Evolutionary conservation across 2,797 vertebrate species (phyloP).

Genomic region (Danio aesculapii): DNA sequence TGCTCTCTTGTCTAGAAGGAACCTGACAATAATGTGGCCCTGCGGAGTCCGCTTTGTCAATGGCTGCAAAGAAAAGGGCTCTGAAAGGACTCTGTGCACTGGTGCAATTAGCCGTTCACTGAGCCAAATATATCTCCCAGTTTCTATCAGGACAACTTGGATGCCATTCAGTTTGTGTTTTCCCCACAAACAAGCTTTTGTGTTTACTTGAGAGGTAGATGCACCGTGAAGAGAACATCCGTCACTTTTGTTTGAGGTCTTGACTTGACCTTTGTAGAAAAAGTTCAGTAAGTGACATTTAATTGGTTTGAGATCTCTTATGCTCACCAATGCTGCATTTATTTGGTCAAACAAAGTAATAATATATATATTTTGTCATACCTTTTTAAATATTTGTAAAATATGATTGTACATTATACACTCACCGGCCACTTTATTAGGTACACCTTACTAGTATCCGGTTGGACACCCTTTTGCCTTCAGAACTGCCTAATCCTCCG

Average conservation of each 20-base stretch:
- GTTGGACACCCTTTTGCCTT: too few relatives aligned
- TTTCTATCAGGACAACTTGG: slow-evolving; percentile 49
- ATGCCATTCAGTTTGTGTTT: slow-evolving; percentile 48
- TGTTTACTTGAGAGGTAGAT: slow-evolving; percentile 27
- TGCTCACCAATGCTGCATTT: not conserved
- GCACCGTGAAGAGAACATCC: slow-evolving; percentile 27
- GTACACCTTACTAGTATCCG: too few relatives aligned
- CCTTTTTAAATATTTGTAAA: too few relatives aligned
- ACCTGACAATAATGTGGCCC: slow-evolving; percentile 49
- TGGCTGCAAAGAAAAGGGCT: slow-evolving; percentile 37
- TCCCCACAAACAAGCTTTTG: slow-evolving; percentile 43
- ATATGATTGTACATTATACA: too few relatives aligned
- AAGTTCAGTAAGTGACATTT: slow-evolving; percentile 27
- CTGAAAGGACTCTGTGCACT: slow-evolving; percentile 53
- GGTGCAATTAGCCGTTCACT: slow-evolving; percentile 56
- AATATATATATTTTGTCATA: too few relatives aligned
- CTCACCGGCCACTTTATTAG: too few relatives aligned
- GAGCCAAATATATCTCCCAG: slow-evolving; percentile 50
- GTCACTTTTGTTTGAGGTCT: slow-evolving; percentile 24
- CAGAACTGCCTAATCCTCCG: too few relatives aligned
- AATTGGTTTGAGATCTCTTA: not conserved
- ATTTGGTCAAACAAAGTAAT: too few relatives aligned
- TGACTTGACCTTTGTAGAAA: slow-evolving; percentile 14
- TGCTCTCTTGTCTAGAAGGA: slow-evolving; percentile 33
- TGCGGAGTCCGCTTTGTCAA: slow-evolving; percentile 46